Evolutionary conservation across 2,797 vertebrate genomes (phyloP), one percentile per base, ranked within the genome.

Genomic region (Acanthurus tractus): DNA sequence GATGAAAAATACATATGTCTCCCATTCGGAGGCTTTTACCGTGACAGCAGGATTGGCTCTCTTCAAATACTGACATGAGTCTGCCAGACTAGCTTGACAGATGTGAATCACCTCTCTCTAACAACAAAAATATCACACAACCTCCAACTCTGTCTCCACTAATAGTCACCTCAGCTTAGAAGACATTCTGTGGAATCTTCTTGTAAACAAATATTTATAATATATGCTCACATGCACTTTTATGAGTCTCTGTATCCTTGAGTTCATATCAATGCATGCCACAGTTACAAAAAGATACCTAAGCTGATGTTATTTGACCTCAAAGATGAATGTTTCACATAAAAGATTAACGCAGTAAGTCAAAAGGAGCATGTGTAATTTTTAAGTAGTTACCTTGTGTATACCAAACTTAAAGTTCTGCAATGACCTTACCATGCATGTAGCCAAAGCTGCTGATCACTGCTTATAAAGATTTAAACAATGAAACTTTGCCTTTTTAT

Each of bases 11-110:
- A 34, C 53, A 63, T 50, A 59, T 44, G 57, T 74, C 45, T 79
- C 0, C 36, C 50, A 70, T 63, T 49, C 34, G 70, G 59, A 78
- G 71, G 72, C 73, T 74, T 49, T 81, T 72, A 71, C 55, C 74
- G 48, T 75, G 70, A 69, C 74, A 82, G 42, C 44, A 44, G 45
- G 29, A 67, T 66, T 70, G 56, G 58, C 3, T 59, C 18, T 44
- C 45, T 67, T 67, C 13, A 63, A 74, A 70, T 29, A 20, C 38
- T 40, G 56, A 61, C 49, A 49, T 20, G 2, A 56, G 55, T 65
- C 67, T 74, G 65, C 53, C 36, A 58, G 59, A 4, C 34, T 29
- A 23, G 15, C 44, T 13, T 59, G 56, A 78, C 15, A 2, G 14
- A 46, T 52, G 57, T 62, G 44, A 50, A 15, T 84, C 70, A 17